Conservation (phyloP, 1,140 invertebrate species). For the Cheumatopsyche charites region DNA sequence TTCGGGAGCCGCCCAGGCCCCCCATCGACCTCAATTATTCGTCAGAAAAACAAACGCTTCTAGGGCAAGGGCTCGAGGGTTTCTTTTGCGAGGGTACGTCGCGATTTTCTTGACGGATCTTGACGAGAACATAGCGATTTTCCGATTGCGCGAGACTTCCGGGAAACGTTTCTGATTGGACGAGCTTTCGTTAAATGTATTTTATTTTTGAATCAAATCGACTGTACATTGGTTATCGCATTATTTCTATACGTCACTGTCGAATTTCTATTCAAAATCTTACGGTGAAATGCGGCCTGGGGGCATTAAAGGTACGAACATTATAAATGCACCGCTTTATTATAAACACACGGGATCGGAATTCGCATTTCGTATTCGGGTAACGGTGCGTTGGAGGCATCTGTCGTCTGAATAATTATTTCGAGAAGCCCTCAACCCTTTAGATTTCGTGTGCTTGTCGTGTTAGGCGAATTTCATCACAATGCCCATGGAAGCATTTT, state of each 20-base stretch:
- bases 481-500: not conserved
- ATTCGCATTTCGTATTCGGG: slow-evolving; percentile 2
- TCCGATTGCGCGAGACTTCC: too few species aligned
- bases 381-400: not conserved
- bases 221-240: too few species aligned
- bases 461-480: not conserved
- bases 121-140: too few species aligned
- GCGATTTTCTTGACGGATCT: not conserved
- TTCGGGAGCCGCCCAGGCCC: too few species aligned
- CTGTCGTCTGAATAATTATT: slow-evolving; percentile 17
- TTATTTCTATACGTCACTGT: too few species aligned
- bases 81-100: not conserved
- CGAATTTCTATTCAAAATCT: too few species aligned
- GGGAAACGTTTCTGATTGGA: too few species aligned
- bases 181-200: too few species aligned
- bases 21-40: slow-evolving; percentile 6
- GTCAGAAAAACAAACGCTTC: slow-evolving; percentile 4
- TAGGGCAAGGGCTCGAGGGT: not conserved
- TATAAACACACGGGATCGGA: slow-evolving; percentile 2
- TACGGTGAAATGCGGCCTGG: too few species aligned
- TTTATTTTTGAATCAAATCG: too few species aligned
- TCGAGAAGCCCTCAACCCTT: not conserved
- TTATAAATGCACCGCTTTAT: slow-evolving; percentile 2
- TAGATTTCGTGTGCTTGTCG: not conserved
- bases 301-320: too few species aligned